Evolutionary conservation across 1,140 invertebrate genomes (phyloP).

Genomic region (Drosophila seguyi): DNA sequence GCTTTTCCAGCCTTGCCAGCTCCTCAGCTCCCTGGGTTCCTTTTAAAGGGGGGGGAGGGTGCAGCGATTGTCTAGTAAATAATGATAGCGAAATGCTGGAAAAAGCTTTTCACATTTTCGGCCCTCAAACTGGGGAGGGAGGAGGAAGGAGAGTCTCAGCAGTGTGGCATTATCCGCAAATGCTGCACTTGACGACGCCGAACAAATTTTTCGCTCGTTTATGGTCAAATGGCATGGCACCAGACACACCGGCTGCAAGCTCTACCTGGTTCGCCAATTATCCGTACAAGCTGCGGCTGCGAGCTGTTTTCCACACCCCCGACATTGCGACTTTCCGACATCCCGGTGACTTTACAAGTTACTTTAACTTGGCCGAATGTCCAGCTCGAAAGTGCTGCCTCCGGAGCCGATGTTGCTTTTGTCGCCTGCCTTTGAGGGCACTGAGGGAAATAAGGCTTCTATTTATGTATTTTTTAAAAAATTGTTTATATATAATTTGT

Average conservation of each 20-base stretch:
- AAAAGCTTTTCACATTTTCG: slow-evolving; percentile 68
- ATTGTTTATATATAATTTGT: background rate
- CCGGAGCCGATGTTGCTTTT: slow-evolving; percentile 54
- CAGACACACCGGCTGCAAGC: slow-evolving; percentile 70
- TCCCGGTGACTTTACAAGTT: slow-evolving; percentile 74
- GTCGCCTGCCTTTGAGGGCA: slow-evolving; percentile 46
- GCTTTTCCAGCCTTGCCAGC: slow-evolving; percentile 13
- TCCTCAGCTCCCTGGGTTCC: background rate
- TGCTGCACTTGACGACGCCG: slow-evolving; percentile 71
- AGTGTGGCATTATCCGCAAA: slow-evolving; percentile 62
- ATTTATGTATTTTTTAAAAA: background rate
- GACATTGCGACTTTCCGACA: slow-evolving; percentile 43
- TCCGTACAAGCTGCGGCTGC: slow-evolving; percentile 76
- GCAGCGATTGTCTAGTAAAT: slow-evolving; percentile 69
- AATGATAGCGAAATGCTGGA: slow-evolving; percentile 74
- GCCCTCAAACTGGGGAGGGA: slow-evolving; percentile 12
- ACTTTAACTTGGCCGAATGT: slow-evolving; percentile 73
- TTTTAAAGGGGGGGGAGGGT: slow-evolving; percentile 20
- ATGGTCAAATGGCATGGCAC: slow-evolving; percentile 81
- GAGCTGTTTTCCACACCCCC: slow-evolving; percentile 63
- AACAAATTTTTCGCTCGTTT: slow-evolving; percentile 82
- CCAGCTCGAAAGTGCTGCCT: slow-evolving; percentile 66
- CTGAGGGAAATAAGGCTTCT: background rate
- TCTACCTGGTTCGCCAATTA: slow-evolving; percentile 72
- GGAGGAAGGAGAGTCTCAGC: background rate